A percentile compares a stretch with the other conserved stretches of the same genome.
phyloP scores from a whole-genome alignment of 1,140 invertebrate genomes.

The Geopemphigus sp. region DNA sequence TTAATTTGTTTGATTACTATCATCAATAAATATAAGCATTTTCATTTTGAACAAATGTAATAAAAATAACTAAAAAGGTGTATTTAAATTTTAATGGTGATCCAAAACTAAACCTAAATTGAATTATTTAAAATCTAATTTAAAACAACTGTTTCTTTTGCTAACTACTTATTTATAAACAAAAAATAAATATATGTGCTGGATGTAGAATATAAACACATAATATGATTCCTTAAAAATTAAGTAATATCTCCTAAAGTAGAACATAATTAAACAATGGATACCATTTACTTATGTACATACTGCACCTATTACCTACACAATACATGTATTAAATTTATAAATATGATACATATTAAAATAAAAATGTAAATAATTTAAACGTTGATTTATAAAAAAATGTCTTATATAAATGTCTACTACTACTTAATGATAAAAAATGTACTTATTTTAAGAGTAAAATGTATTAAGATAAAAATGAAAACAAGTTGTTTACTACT shows the following conservation, averaged over 20 bases:
- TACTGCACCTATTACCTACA: background rate
- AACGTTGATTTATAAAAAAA: background rate
- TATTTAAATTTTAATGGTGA: background rate
- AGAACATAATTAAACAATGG: background rate
- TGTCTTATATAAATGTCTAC: background rate
- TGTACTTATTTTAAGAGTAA: no score
- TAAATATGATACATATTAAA: background rate
- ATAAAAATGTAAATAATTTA: background rate
- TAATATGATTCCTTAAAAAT: background rate
- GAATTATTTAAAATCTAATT: conserved; percentile 4
- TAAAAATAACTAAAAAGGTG: background rate
- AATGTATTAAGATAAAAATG: no score
- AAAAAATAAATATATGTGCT: background rate
- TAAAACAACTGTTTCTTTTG: background rate
- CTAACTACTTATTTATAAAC: background rate
- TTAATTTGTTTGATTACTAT: background rate
- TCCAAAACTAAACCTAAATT: conserved; percentile 4
- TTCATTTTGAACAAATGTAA: background rate
- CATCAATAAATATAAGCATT: background rate
- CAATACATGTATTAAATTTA: background rate
- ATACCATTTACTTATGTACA: background rate
- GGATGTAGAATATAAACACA: background rate
- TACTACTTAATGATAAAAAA: no score
- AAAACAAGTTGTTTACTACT: no score
- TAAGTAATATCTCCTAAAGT: background rate